These are phyloP conservation scores for Scaptodrosophila latifasciaeformis DNA, from an alignment of 2,888 invertebrate species.

Conservation along the genomic window DNA sequence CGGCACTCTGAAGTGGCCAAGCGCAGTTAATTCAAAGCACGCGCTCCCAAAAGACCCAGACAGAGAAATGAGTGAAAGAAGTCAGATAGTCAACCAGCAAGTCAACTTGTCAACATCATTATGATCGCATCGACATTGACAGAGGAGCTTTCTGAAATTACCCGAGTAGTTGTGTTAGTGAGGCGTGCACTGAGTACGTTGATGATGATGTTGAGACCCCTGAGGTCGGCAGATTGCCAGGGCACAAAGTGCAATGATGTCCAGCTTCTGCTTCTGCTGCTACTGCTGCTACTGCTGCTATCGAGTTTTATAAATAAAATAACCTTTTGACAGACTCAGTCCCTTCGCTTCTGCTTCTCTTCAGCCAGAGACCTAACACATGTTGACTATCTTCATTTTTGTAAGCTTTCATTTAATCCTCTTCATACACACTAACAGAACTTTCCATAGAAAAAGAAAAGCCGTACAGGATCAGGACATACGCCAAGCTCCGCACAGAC, in stretches of 20 bases:
- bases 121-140: no score
- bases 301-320: slow-evolving; percentile 46
- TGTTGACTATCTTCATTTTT: slow-evolving; percentile 41
- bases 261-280: slow-evolving; percentile 5
- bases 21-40: slow-evolving; percentile 37
- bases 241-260: background rate
- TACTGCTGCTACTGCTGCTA: slow-evolving; percentile 11
- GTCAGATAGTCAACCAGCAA: slow-evolving; percentile 1
- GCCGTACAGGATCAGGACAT: slow-evolving; percentile 6
- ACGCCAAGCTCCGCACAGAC: slow-evolving; percentile 13
- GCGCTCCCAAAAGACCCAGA: slow-evolving; percentile 29
- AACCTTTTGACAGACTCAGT: slow-evolving; percentile 28
- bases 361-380: slow-evolving; percentile 34
- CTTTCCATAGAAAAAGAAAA: background rate
- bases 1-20: slow-evolving; percentile 35
- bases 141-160: no score
- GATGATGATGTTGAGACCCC: no score
- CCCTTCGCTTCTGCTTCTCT: background rate
- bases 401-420: slow-evolving; percentile 51
- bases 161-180: no score
- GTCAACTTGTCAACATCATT: slow-evolving; percentile 45
- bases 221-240: slow-evolving; percentile 26
- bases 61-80: no score
- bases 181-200: no score
- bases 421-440: background rate